Base-by-base conservation (phyloP, 2,113 vertebrate genomes). In the Platysteira castanea region DNA sequence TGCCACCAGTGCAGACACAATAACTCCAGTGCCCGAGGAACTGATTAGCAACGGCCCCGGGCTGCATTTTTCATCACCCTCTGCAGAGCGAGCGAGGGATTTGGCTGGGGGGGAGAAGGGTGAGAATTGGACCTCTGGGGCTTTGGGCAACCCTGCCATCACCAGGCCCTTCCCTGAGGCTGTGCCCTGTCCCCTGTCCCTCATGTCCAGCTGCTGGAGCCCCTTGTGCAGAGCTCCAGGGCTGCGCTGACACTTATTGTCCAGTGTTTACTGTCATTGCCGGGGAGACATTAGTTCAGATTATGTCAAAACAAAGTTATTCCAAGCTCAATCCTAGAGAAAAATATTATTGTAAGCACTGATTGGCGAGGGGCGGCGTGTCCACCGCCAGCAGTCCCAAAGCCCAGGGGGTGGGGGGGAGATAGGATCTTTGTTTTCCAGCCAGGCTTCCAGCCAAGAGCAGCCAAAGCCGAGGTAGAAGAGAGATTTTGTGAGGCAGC, bases 191-290 rank as follows among this genome's bases (percentile, higher is more conserved):
- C 56, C 89, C 89, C 79, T 94, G 14, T 87, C 70, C 83, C 82
- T 81, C 23, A 1, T 57, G 68, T 61, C 85, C 86, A 3, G 69
- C 67, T 2, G 4, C 81, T 42, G 11, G 10, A 93, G 23, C 86
- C 69, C 73, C 97, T 97, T 93, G 47, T 89, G 89, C 91, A 52
- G 94, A 84, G 93, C 92, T 96, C 83, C 70, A 53, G 52, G 56
- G 70, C 93, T 93, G 84, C 20, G 0, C 64, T 80, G 90, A 14
- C 68, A 91, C 92, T 92, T 93, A 91, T 96, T 96, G 96, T 67
- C 31, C 37, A 97, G 95, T 97, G 97, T 87, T 94, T 95, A 95
- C 96, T 98, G 98, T 96, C 97, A 97, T 88, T 97, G 95, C 87
- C 86, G 69, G 75, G 87, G 95, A 93, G 89, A 96, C 92, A 84